Evolutionary conservation across 2,797 vertebrate genomes (phyloP).

Genomic region (Chloroceryle inda): DNA sequence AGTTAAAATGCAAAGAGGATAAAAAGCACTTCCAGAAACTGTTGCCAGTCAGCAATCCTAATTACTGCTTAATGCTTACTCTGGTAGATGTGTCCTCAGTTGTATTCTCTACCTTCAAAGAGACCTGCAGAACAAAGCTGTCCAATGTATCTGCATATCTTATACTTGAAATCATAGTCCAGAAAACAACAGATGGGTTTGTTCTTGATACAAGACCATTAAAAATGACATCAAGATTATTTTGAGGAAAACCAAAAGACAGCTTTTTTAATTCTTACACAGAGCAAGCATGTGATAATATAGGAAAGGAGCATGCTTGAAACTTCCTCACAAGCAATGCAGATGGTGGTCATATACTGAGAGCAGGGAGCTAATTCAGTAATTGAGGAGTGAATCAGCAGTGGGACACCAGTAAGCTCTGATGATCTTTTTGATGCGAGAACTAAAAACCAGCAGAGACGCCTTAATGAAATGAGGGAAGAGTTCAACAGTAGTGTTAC

Average conservation of each 20-base stretch:
- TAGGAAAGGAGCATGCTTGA: background rate
- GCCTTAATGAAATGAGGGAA: background rate
- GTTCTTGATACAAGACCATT: background rate
- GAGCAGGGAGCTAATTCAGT: background rate
- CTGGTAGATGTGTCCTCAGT: background rate
- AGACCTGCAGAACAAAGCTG: background rate
- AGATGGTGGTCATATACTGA: accelerated
- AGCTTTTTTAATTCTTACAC: background rate
- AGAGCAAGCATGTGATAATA: background rate
- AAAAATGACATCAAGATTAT: background rate
- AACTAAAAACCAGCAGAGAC: background rate
- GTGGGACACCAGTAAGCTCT: background rate
- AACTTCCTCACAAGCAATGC: background rate
- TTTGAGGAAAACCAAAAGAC: background rate
- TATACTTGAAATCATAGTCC: background rate
- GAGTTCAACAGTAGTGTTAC: background rate
- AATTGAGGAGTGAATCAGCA: background rate
- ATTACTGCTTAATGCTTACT: background rate
- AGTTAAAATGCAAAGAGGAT: background rate
- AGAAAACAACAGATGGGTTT: background rate
- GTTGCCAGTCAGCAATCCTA: background rate
- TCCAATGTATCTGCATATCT: background rate
- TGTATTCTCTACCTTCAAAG: background rate
- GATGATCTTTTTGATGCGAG: background rate
- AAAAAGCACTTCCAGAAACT: constrained; percentile 20